Percentiles rank a stretch among this genome's conserved stretches.
Conservation (phyloP, 2,888 invertebrate species). For the Ditula angustiorana region DNA sequence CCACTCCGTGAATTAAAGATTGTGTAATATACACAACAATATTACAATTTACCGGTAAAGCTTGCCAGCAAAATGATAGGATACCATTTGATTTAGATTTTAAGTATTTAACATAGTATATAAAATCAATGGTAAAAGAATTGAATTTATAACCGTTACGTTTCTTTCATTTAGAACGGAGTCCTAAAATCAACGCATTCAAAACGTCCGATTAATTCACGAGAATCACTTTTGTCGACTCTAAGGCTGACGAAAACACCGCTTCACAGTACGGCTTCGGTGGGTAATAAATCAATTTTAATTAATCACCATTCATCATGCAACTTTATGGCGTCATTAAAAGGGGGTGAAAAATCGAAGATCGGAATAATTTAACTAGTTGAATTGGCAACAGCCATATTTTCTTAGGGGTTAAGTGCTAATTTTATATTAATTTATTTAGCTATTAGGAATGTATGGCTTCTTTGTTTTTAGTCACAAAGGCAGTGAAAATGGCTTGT, state of each 20-base stretch:
- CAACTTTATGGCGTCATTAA: conserved; percentile 36
- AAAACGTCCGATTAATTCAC: conserved; percentile 24
- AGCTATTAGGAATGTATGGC: not conserved
- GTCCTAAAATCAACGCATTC: conserved; percentile 1
- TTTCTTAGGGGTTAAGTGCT: not conserved
- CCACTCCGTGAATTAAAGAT: too few species aligned
- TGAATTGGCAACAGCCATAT: conserved; percentile 6
- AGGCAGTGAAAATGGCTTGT: too few species aligned
- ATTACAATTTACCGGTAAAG: too few species aligned
- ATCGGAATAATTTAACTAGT: conserved; percentile 14
- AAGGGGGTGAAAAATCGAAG: conserved; percentile 35
- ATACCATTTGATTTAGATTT: too few species aligned
- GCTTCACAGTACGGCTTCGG: conserved; percentile 11
- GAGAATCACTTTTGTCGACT: conserved; percentile 27
- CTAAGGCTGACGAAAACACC: conserved; percentile 25
- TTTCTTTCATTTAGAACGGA: not conserved
- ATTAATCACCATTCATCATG: conserved; percentile 39
- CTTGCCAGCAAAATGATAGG: too few species aligned
- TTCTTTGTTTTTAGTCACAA: not conserved
- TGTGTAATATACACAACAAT: too few species aligned
- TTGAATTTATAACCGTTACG: too few species aligned
- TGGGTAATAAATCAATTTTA: conserved; percentile 37
- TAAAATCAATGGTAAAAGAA: too few species aligned
- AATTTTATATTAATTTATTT: conserved; percentile 10
- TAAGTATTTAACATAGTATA: too few species aligned